A percentile compares a stretch with the other conserved stretches of the same genome.
These are phyloP conservation scores for Calonectris borealis DNA, from an alignment of 2,113 vertebrate species.

Conservation along the genomic window DNA sequence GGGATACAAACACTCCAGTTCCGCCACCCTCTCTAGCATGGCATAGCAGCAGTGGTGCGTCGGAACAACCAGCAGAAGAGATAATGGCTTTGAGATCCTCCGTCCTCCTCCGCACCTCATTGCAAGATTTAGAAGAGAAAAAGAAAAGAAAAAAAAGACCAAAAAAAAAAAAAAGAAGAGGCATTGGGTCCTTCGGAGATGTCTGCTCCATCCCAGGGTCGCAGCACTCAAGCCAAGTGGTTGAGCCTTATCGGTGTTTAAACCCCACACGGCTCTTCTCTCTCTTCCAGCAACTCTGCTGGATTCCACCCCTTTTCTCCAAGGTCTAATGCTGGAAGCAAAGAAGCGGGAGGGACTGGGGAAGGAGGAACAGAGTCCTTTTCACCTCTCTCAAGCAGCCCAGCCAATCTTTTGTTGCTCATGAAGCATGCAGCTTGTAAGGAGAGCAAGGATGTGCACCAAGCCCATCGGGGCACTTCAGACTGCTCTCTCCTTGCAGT, in stretches of 20 bases:
- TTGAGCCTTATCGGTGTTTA: background rate
- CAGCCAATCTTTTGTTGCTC: accelerated
- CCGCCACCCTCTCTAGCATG: background rate
- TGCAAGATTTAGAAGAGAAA: background rate
- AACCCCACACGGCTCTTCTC: background rate
- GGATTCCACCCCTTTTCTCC: background rate
- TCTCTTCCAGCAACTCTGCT: background rate
- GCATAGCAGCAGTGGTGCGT: background rate
- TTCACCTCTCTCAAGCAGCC: background rate
- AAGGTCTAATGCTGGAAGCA: background rate
- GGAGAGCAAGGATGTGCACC: background rate
- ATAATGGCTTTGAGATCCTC: constrained; percentile 6
- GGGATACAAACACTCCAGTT: background rate
- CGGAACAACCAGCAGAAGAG: background rate
- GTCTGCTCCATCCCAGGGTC: background rate
- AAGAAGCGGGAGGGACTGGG: background rate
- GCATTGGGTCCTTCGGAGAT: background rate
- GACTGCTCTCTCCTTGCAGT: background rate
- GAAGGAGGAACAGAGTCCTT: background rate
- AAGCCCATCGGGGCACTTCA: background rate
- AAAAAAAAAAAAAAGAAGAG: background rate
- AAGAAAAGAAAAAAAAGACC: no score
- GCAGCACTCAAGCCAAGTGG: background rate
- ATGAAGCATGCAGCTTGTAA: background rate
- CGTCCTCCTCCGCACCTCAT: background rate